Evolutionary conservation across 2,113 vertebrate genomes (phyloP), one percentile per base, ranked within the genome.

Genomic region (Atlantisia rogersi): DNA sequence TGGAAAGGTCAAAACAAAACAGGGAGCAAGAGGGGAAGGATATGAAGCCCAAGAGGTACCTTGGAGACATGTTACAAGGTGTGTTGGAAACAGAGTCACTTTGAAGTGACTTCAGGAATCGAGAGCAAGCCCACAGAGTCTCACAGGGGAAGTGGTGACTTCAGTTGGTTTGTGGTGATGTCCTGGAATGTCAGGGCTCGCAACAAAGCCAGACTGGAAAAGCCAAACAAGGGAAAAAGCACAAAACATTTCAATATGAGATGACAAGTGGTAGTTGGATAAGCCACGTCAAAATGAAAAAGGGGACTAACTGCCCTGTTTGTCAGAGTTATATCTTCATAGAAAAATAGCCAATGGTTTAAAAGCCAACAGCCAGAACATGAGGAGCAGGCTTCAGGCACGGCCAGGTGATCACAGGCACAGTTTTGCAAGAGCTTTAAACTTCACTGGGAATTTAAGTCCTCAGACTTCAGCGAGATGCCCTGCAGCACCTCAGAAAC

Each of bases 131-230:
- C 44, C 3, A 2, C 7, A 46, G 25, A 79, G 21, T 14, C 39
- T 13, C 0, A 0, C 59, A 13, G 35, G 1, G 40, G 25, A 15
- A 14, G 11, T 42, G 26, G 10, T 62, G 37, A 58, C 18, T 79
- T 78, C 22, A 14, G 10, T 11, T 77, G 29, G 14, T 46, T 88
- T 93, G 59, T 31, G 63, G 12, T 53, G 65, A 48, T 14, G 2
- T 58, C 19, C 37, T 39, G 17, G 19, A 40, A 4, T 32, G 19
- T 73, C 35, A 35, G 31, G 6, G 8, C 17, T 94, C n/a, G 53
- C n/a, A 85, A 25, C 6, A 50, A 86, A 92, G n/a, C 20, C 75
- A 91, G 17, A 29, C 11, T 46, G 20, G 76, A 81, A 65, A 84
- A 69, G 59, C 58, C 11, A 12, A n/a, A n/a, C 19, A 14, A 24